Conservation (phyloP, 2,113 vertebrate species). For the Oryctolagus cuniculus region DNA sequence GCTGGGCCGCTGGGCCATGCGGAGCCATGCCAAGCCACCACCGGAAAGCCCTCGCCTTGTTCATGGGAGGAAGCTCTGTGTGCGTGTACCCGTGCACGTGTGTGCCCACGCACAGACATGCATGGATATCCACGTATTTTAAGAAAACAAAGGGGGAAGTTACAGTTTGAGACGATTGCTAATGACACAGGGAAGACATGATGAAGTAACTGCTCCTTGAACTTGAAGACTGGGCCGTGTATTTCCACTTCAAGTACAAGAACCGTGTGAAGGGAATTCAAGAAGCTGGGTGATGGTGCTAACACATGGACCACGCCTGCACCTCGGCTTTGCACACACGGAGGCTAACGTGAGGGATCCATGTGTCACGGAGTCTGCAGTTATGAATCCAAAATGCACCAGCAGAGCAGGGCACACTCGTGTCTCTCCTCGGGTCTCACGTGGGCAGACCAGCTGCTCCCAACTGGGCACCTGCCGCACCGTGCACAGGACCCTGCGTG, state of each 20-base stretch:
- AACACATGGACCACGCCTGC: neutral
- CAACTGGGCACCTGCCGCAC: too few relatives aligned
- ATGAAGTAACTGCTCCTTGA: neutral
- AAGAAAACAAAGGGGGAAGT: neutral
- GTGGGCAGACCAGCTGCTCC: too few relatives aligned
- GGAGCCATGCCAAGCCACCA: slow-evolving; percentile 26
- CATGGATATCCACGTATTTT: neutral
- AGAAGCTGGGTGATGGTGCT: neutral
- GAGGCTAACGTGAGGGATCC: too few relatives aligned
- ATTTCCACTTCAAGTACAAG: slow-evolving; percentile 2
- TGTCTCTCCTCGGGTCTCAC: too few relatives aligned
- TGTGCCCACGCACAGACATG: neutral
- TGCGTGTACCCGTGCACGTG: neutral
- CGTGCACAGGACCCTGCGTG: too few relatives aligned
- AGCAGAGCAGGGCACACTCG: too few relatives aligned
- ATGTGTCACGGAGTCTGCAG: too few relatives aligned
- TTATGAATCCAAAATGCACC: too few relatives aligned
- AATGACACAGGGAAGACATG: neutral
- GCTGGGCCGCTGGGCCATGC: neutral
- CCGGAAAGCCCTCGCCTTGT: neutral
- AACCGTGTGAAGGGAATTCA: slow-evolving; percentile 20
- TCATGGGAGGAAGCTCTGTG: neutral
- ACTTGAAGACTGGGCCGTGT: neutral
- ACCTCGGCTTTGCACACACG: too few relatives aligned
- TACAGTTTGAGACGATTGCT: neutral